phyloP scores from a whole-genome alignment of 2,888 invertebrate genomes.

The Lycia hirtaria region DNA sequence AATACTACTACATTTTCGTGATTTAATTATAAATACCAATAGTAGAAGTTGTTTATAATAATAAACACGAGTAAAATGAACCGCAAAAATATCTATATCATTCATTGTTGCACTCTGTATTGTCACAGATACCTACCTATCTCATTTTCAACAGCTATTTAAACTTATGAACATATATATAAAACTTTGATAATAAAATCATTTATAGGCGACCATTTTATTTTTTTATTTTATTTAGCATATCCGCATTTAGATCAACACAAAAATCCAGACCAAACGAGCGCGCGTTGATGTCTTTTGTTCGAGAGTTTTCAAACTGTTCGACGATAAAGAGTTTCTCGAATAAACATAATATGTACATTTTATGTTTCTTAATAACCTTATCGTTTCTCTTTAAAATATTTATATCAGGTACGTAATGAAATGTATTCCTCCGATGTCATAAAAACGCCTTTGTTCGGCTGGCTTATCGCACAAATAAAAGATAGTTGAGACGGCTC shows the following conservation, averaged over 20 bases:
- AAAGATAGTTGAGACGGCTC: slow-evolving; percentile 48
- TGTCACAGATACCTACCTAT: too few relatives aligned
- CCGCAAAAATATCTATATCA: too few relatives aligned
- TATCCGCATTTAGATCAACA: neutral
- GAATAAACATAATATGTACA: neutral
- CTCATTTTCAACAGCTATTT: too few relatives aligned
- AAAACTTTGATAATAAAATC: too few relatives aligned
- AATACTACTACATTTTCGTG: too few relatives aligned
- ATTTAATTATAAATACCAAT: too few relatives aligned
- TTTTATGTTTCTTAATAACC: neutral
- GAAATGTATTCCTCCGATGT: slow-evolving; percentile 10
- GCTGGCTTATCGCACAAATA: slow-evolving; percentile 47
- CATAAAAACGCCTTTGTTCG: slow-evolving; percentile 33
- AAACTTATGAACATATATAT: too few relatives aligned
- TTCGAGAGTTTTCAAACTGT: slow-evolving; percentile 2
- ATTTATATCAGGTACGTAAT: neutral
- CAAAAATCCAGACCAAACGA: neutral
- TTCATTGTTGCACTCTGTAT: too few relatives aligned
- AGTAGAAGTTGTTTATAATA: too few relatives aligned
- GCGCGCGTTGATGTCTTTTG: slow-evolving; percentile 33
- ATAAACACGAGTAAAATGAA: too few relatives aligned
- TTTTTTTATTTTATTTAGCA: too few relatives aligned
- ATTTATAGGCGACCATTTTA: too few relatives aligned
- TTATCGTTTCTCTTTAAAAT: neutral
- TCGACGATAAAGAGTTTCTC: neutral